Base-by-base conservation (phyloP, 2,888 invertebrate species). In the Apantesis nais region DNA sequence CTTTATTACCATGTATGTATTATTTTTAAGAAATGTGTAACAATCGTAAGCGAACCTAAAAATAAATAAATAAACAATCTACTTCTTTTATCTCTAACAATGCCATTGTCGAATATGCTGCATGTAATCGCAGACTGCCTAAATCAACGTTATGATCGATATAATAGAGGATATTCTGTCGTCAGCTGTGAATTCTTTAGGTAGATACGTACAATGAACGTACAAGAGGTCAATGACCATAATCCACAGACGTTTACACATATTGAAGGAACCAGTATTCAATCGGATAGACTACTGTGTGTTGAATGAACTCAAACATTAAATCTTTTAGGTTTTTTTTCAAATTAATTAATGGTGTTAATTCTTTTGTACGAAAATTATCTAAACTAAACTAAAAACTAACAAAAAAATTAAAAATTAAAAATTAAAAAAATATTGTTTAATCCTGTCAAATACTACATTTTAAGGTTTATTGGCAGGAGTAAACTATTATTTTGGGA, bases 191-290 rank as follows among this genome's bases (percentile, higher is more conserved):
- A 52, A 11, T 52, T n/a, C 48, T n/a, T 52, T n/a, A 52, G 34
- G 52, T 44, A 63, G 14, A n/a, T 37, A 65, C 22, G 65, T 25
- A 55, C 52, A 19, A 55, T 65, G 34, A 65, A 65, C 65, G 34
- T 65, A n/a, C 7, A 37, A 37, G 34, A 65, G 52, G 52, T 65
- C 52, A 65, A 37, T 65, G 65, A 65, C 65, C 65, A 25, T 52
- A 34, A 9, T n/a, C 37, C 52, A 25, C 65, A 55, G 65, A 65
- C 37, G 37, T 37, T 65, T 37, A 16, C 34, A 34, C 14, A 22
- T 65, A 37, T 52, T 52, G 19, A 8, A 34, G 37, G 52, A 52
- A 65, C 52, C 37, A 37, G 65, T 52, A 55, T 55, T 52, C 25
- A 52, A 37, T 55, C 31, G 31, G 9, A 55, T 37, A n/a, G 22